Percentiles rank a stretch among this genome's conserved stretches.
phyloP scores from a whole-genome alignment of 2,797 vertebrate genomes.

The Urosaurus nigricauda region DNA sequence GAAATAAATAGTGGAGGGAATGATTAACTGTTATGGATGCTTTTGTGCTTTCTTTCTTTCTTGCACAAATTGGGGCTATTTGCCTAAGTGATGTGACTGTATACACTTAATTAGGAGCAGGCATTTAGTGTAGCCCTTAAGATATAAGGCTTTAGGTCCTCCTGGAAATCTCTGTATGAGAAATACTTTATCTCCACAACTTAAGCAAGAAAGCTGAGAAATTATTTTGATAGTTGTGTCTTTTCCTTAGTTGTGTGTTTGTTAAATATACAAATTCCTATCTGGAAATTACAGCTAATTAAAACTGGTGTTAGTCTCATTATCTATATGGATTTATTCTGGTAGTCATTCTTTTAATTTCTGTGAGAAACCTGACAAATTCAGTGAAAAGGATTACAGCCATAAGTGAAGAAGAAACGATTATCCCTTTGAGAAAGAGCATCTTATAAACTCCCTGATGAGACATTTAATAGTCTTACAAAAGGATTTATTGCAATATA shows the following conservation, averaged over 20 bases:
- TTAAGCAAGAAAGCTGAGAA: neutral
- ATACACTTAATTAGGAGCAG: neutral
- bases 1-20: neutral
- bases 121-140: too few species aligned
- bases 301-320: neutral
- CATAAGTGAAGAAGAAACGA: conserved; percentile 1
- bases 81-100: neutral
- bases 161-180: neutral
- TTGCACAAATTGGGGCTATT: neutral
- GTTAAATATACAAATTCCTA: neutral
- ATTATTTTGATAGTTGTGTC: neutral
- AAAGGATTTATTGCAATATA: conserved; percentile 47
- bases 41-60: neutral
- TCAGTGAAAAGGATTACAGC: conserved; percentile 5
- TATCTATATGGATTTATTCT: conserved; percentile 9
- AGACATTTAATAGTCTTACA: conserved; percentile 43
- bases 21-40: neutral
- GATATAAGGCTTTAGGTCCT: too few species aligned
- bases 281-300: neutral
- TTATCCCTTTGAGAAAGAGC: conserved; percentile 16
- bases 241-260: too few species aligned
- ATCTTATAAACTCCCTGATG: conserved; percentile 45
- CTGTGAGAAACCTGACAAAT: conserved; percentile 28
- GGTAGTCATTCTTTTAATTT: conserved; percentile 19
- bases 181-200: neutral